These are phyloP conservation scores for Rotaria socialis DNA, from an alignment of 2,888 invertebrate genomes.

Conservation along the genomic window DNA sequence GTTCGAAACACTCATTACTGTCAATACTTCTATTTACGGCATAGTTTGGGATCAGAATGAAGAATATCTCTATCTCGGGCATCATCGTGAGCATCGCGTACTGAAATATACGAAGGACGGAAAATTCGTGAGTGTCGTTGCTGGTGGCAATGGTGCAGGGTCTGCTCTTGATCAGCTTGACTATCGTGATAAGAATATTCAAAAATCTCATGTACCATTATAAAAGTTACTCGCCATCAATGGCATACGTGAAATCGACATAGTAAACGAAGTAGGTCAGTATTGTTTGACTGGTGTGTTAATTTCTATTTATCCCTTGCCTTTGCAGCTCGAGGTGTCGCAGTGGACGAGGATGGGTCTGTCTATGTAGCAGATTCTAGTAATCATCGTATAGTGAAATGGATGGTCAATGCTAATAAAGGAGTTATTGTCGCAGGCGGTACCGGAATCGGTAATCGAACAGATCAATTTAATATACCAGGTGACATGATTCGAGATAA, in stretches of 20 bases:
- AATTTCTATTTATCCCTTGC: no score
- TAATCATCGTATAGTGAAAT: background rate
- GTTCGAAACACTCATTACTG: background rate
- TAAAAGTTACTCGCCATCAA: no score
- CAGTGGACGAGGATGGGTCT: background rate
- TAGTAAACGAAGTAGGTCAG: no score
- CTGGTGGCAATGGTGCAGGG: background rate
- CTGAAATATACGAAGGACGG: background rate
- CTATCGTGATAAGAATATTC: background rate
- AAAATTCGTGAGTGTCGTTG: background rate
- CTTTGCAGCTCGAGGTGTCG: background rate
- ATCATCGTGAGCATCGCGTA: background rate
- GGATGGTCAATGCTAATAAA: background rate
- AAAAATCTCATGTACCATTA: no score
- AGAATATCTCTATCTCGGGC: background rate
- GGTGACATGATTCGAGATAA: background rate
- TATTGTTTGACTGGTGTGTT: no score
- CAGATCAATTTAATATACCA: background rate
- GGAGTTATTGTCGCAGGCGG: background rate
- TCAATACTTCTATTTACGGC: background rate
- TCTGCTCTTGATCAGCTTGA: background rate
- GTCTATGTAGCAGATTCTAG: background rate
- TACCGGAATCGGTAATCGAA: background rate
- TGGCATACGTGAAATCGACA: no score
- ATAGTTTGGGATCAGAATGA: background rate